Evolutionary conservation across 2,113 vertebrate species (phyloP), one percentile per base, ranked within the genome.

Genomic region (Sander lucioperca): DNA sequence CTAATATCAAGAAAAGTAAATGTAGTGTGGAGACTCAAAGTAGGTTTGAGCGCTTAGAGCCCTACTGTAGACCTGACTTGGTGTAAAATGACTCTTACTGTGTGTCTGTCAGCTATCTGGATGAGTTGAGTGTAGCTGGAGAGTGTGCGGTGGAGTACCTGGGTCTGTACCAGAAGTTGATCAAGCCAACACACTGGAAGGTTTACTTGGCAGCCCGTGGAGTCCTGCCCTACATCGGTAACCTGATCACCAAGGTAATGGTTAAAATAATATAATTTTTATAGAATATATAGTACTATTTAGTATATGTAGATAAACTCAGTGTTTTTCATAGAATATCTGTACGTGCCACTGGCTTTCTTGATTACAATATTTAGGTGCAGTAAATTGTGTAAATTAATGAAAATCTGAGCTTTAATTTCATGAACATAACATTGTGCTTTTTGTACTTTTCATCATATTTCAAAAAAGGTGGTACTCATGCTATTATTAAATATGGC

Each of bases 91-190:
- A 23, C 25, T 54, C 6, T 70, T 15, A 33, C 2, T 33, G 2
- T 85, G 16, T 88, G 16, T 90, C 0, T 66, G 6, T 21, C 83
- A 99, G 98, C 89, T 99, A 99, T 93, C 95, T 99, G 93, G 98
- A 99, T 45, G 98, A 99, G 89, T 90, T 99, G 92, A 98, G 98
- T 74, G 57, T 97, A 12, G 98, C 98, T 19, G 98, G 98, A 0
- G 98, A 99, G 81, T 99, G 98, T 94, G 98, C 98, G 0, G 98
- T 97, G 0, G 98, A 99, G 91, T 99, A 99, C 92, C 90, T 99
- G 85, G 96, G 96, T 0, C 94, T 99, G 64, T 99, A 99, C 82
- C 98, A 99, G 95, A 99, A 99, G 68, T 96, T 99, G 82, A 99
- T 98, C 93, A 97, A 98, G 76, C 97, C 97, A 0, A 96, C 97